Evolutionary conservation across 2,797 vertebrate species (phyloP).

Genomic region (Sebastes goodei): DNA sequence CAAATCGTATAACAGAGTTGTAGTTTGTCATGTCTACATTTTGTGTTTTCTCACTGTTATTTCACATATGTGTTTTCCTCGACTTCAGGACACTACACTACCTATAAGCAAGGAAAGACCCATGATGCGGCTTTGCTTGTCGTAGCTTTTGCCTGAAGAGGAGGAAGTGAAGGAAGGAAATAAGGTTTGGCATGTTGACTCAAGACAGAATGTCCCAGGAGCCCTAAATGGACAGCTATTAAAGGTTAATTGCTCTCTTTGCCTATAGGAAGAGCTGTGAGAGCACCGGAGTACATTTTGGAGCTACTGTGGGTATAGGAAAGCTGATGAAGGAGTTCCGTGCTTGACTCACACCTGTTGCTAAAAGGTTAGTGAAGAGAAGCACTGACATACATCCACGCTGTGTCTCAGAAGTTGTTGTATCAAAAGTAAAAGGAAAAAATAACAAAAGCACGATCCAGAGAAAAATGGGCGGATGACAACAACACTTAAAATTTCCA

Average conservation of each 20-base stretch:
- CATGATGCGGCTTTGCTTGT: conserved; percentile 25
- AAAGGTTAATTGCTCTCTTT: conserved; percentile 75
- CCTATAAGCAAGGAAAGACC: not conserved
- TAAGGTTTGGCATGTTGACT: conserved; percentile 80
- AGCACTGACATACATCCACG: not conserved
- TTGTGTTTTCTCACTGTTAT: not conserved
- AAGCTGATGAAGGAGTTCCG: conserved; percentile 3
- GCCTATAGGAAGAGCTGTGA: conserved; percentile 53
- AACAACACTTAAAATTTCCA: conserved; percentile 66
- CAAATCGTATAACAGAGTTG: not conserved
- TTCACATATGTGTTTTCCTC: not conserved
- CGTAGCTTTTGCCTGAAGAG: conserved; percentile 47
- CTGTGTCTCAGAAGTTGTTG: not conserved
- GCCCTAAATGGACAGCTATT: conserved; percentile 75
- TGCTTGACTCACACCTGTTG: conserved; percentile 53
- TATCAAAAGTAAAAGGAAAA: conserved; percentile 13
- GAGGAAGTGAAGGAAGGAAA: conserved; percentile 74
- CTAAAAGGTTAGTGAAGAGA: conserved; percentile 13
- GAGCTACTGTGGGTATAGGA: conserved; percentile 23
- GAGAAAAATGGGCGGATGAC: conserved; percentile 52
- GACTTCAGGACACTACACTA: not conserved
- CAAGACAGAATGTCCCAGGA: conserved; percentile 73
- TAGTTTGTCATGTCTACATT: not conserved
- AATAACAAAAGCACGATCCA: conserved; percentile 25
- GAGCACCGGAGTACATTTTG: conserved; percentile 38